Base-by-base conservation (phyloP, 2,113 vertebrate species). In the Aldabrachelys gigantea region DNA sequence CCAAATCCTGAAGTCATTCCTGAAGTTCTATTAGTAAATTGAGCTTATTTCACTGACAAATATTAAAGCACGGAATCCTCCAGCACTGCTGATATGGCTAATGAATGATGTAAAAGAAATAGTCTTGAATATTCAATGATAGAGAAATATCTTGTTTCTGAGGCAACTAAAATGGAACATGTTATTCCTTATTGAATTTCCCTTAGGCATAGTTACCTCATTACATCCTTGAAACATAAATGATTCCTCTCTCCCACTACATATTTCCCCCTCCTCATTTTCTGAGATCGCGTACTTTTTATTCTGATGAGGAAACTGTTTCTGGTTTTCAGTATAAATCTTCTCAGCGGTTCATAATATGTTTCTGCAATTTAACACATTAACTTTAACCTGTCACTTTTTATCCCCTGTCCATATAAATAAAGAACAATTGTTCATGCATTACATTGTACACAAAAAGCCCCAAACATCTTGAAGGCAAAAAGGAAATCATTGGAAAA, bases 371-470 rank as follows among this genome's bases (percentile, higher is more conserved):
- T 89, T 97, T 92, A 97, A 95, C 94, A 84, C 21, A 86, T 86
- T 89, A 90, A 94, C 84, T 96, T 96, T 96, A 95, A 83, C 52
- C 75, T 96, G 86, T 86, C 92, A 87, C 65, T 92, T 96, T 96
- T 97, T 97, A 91, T 82, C 82, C 85, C 2, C 24, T 22, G 47
- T 76, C 86, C 0, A 0, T 92, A 47, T 65, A 95, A 96, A 93
- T 79, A 94, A 95, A 95, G 86, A 92, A 27, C 35, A 59, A 89
- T 52, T 88, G 79, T 4, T 91, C 75, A 89, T 80, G 50, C 5
- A 84, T 82, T 80, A 38, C 27, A 94, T 85, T 69, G 86, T 80
- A 90, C 87, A 82, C 75, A 91, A 89, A 95, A 97, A 88, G 84
- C 4, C 31, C 85, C 89, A 81, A 87, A 69, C 47, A 89, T 87